Evolutionary conservation across 1,140 invertebrate genomes (phyloP).

Genomic region (Phthorimaea operculella): DNA sequence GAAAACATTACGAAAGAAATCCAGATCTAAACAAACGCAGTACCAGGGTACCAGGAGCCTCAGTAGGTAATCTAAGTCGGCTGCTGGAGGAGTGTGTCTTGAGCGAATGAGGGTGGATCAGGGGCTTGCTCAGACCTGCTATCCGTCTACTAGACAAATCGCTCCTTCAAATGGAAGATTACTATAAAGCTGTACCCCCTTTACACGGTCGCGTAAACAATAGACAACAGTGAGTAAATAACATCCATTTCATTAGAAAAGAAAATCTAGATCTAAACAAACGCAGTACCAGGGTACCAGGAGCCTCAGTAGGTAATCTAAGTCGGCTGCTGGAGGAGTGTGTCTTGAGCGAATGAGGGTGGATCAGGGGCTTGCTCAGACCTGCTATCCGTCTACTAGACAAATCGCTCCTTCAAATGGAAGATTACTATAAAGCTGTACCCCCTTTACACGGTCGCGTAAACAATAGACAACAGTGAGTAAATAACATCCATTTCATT

Average conservation of each 20-base stretch:
- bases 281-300: background rate
- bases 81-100: background rate
- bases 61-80: constrained; percentile 9
- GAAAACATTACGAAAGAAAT: no score
- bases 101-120: constrained; percentile 27
- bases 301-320: constrained; percentile 3
- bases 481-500: no score
- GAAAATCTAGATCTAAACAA: background rate
- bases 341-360: constrained; percentile 16
- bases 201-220: constrained; percentile 22
- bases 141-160: constrained; percentile 53
- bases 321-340: background rate
- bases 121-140: constrained; percentile 20
- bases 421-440: constrained; percentile 42
- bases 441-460: constrained; percentile 22
- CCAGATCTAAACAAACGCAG: background rate
- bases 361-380: constrained; percentile 23
- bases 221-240: no score
- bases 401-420: constrained; percentile 52
- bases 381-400: constrained; percentile 45
- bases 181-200: constrained; percentile 27
- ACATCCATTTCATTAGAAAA: no score
- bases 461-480: constrained; percentile 4
- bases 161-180: constrained; percentile 52
- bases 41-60: background rate